Conservation (phyloP, 2,888 invertebrate genomes). For the Archips crataeganus region DNA sequence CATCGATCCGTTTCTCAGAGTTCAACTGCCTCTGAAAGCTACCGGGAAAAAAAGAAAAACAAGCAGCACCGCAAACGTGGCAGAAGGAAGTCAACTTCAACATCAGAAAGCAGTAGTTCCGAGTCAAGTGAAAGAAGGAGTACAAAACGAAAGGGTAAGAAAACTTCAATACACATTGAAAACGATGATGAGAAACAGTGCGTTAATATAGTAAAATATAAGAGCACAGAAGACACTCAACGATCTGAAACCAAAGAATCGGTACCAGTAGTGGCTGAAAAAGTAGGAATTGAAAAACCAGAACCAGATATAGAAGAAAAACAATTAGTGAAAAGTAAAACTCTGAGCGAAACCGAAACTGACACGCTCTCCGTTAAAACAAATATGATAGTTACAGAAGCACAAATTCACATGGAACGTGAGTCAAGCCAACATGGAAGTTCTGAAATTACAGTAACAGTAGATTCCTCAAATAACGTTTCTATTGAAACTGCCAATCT, state of each 20-base stretch:
- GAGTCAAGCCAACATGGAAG: conserved; percentile 74
- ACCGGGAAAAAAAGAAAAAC: conserved; percentile 71
- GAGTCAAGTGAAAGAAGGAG: conserved; percentile 76
- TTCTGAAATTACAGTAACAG: conserved; percentile 76
- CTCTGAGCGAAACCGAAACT: conserved; percentile 79
- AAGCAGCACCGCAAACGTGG: conserved; percentile 74
- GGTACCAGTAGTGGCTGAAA: conserved; percentile 48
- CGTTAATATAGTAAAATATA: conserved; percentile 79
- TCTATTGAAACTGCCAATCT: conserved; percentile 77
- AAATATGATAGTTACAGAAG: conserved; percentile 82
- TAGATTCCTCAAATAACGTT: conserved; percentile 78
- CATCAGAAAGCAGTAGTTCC: conserved; percentile 76
- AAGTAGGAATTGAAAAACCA: conserved; percentile 55
- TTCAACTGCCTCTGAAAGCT: conserved; percentile 69
- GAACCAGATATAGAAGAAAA: conserved; percentile 60
- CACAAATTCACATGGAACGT: conserved; percentile 82
- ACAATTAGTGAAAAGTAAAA: conserved; percentile 62
- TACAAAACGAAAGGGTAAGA: conserved; percentile 77
- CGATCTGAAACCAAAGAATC: conserved; percentile 58
- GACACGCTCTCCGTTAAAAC: conserved; percentile 80
- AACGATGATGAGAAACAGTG: conserved; percentile 77
- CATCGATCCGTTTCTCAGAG: conserved; percentile 70
- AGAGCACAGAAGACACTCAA: conserved; percentile 58
- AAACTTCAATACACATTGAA: conserved; percentile 79
- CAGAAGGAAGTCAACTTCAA: conserved; percentile 73